Base-by-base conservation (phyloP, 2,888 invertebrate species). In the Drosophila mulleri region DNA sequence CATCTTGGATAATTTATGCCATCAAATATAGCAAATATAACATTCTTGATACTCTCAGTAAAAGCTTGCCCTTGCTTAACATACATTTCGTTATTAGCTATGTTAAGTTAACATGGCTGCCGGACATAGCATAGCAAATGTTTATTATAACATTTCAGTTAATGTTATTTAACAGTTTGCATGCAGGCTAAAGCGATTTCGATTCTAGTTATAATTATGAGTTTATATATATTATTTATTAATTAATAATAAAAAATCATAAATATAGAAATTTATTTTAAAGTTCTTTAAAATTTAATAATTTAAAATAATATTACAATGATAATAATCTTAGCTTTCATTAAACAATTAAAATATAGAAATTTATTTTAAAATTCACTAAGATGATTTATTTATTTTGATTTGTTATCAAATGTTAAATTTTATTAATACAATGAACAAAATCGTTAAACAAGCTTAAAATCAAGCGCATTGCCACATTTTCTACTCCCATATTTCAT, bases 1-100 rank as follows among this genome's bases (percentile, higher is more conserved):
- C 37, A 48, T 39, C 16, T 35, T 58, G 50, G 42, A 60, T 50
- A 32, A 52, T 61, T 61, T 32, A 52, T 61, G 20, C 23, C 14
- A 32, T 35, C 9, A 44, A 44, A 35, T 32, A 35, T 35, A 32
- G 12, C 29, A 29, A 45, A 45, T 8, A 3, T 20, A 20, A 23
- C 14, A 45, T 18, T 32, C 32, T 12, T 32, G 32, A 12, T 32
- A 50, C 18, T 39, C 7, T 23, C 11, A 53, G 9, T 16, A 35
- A 52, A 11, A 37, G 39, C 7, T 37, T 16, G 16, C 16, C n/a
- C 11, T n/a, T 39, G 37, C 1, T 39, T 39, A 52, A 20, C 18
- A 32, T 29, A 18, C 20, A 14, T 12, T 18, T 11, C 5, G 2
- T 52, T 2, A 20, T 9, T 23, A 11, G 12, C 18, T 20, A 14